Evolutionary conservation across 2,888 invertebrate species (phyloP).

Genomic region (Sminthurides aquaticus): DNA sequence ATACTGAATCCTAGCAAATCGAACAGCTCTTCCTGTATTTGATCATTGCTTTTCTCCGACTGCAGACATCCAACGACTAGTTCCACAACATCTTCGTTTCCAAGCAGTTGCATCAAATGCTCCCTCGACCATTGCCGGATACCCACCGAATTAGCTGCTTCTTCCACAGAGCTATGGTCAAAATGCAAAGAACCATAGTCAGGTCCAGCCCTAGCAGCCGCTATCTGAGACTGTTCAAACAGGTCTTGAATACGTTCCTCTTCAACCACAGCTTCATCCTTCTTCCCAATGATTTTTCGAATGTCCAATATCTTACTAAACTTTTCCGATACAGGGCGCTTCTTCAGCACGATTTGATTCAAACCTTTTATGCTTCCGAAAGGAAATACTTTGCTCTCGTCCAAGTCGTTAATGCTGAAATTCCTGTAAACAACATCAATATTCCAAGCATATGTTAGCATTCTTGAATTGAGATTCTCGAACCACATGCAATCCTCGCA

Average conservation of each 20-base stretch:
- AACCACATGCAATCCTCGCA: no score
- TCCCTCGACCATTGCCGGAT: conserved; percentile 30
- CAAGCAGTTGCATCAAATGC: conserved; percentile 33
- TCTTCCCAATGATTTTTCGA: not conserved
- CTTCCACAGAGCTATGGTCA: no score
- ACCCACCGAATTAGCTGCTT: not conserved
- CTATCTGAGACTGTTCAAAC: conserved; percentile 8
- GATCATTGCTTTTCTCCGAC: conserved; percentile 54
- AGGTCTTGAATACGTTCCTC: conserved; percentile 12
- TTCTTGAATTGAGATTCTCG: no score
- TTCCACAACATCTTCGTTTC: conserved; percentile 53
- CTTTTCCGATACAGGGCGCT: not conserved
- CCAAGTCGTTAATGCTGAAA: not conserved
- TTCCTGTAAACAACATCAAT: no score
- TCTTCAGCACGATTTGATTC: conserved; percentile 1
- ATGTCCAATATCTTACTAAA: no score
- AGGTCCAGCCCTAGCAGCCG: no score
- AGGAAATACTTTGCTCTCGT: conserved; percentile 29
- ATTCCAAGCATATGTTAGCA: no score
- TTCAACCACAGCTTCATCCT: no score
- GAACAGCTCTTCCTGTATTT: conserved; percentile 68
- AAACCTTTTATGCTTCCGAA: conserved; percentile 27
- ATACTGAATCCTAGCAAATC: conserved; percentile 82
- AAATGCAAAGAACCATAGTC: no score
- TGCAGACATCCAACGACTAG: conserved; percentile 57